A percentile compares a stretch with the other conserved stretches of the same genome.
phyloP scores from a whole-genome alignment of 2,888 invertebrate species.

The Timema podura region DNA sequence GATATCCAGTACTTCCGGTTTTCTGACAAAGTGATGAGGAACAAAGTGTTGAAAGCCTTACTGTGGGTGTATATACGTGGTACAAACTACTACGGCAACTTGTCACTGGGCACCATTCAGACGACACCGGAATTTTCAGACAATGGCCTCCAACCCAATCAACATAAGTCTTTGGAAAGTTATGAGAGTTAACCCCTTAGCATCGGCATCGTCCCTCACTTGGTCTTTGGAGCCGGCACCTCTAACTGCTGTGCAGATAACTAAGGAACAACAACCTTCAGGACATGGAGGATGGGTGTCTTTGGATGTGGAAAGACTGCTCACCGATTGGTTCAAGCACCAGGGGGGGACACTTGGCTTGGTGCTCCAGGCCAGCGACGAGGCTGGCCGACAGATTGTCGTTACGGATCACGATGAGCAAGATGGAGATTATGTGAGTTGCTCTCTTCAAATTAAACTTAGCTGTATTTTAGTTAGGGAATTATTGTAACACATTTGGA shows the following conservation, averaged over 20 bases:
- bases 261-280: conserved; percentile 39
- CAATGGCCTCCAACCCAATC: too few relatives aligned
- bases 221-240: conserved; percentile 47
- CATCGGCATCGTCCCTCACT: background rate
- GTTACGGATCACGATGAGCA: conserved; percentile 62
- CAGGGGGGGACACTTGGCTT: conserved; percentile 72
- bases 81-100: conserved; percentile 39
- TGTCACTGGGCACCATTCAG: background rate
- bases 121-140: background rate
- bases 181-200: too few relatives aligned
- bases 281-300: conserved; percentile 65
- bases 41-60: conserved; percentile 63
- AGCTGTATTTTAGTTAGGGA: too few relatives aligned
- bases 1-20: conserved; percentile 69
- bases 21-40: conserved; percentile 64
- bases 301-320: conserved; percentile 68
- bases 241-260: conserved; percentile 51
- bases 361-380: conserved; percentile 57
- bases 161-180: too few relatives aligned
- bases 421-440: conserved; percentile 49
- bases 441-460: background rate
- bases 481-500: too few relatives aligned
- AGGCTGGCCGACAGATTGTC: conserved; percentile 41
- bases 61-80: conserved; percentile 64
- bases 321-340: conserved; percentile 71